phyloP scores from a whole-genome alignment of 2,888 invertebrate genomes.

The Hydraecia micacea region DNA sequence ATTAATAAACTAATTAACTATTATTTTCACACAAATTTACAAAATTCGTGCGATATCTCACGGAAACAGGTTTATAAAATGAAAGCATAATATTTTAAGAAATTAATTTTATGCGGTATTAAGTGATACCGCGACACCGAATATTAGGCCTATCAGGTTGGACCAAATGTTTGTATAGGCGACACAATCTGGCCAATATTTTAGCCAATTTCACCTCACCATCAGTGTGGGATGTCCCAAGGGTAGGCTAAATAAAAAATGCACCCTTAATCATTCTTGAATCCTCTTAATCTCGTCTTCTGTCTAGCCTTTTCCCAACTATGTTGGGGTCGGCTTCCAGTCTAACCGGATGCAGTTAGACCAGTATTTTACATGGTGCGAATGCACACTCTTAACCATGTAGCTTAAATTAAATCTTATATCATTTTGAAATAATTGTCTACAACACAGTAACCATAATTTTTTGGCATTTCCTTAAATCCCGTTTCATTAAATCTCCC shows the following conservation, averaged over 20 bases:
- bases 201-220: background rate
- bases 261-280: no score
- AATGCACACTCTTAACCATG: no score
- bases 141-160: background rate
- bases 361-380: no score
- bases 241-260: background rate
- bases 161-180: background rate
- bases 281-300: no score
- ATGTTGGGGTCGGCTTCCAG: no score
- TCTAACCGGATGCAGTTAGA: no score
- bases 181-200: background rate
- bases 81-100: conserved; percentile 9
- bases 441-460: background rate
- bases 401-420: background rate
- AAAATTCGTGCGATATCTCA: conserved; percentile 18
- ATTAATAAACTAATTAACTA: conserved; percentile 5
- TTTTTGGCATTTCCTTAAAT: background rate
- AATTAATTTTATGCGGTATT: conserved; percentile 22
- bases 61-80: conserved; percentile 35
- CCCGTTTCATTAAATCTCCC: background rate
- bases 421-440: background rate
- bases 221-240: background rate
- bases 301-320: no score
- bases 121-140: background rate
- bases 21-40: background rate